Percentiles rank a stretch among this genome's conserved stretches.
These are phyloP conservation scores for Laterallus jamaicensis DNA, from an alignment of 2,113 vertebrate genomes.

Conservation along the genomic window DNA sequence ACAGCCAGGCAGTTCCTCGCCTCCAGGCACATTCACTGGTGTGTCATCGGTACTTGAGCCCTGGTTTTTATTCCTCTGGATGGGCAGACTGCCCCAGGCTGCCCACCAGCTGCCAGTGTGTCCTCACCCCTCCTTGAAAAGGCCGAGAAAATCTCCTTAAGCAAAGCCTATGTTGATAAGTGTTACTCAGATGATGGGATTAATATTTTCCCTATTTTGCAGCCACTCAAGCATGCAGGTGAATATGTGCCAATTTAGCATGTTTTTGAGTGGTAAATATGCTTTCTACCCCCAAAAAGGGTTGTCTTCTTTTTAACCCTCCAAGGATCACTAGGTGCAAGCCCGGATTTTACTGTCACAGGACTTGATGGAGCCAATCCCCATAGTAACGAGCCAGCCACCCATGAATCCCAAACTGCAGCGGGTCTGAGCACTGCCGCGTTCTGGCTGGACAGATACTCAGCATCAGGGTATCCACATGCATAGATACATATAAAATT, in stretches of 20 bases:
- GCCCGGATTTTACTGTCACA: neutral
- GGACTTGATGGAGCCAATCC: neutral
- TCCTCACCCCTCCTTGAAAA: neutral
- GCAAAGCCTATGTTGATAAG: constrained; percentile 38
- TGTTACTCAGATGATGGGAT: constrained; percentile 28
- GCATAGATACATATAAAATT: neutral
- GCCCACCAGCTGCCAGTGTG: neutral
- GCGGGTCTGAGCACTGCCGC: neutral
- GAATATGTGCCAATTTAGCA: constrained; percentile 32
- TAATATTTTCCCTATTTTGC: constrained; percentile 21
- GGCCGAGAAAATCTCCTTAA: constrained; percentile 47
- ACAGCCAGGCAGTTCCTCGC: neutral
- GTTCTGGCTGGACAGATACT: neutral
- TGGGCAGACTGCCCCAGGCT: neutral
- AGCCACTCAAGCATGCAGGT: neutral
- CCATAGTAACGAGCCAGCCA: constrained; percentile 31
- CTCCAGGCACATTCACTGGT: rapidly evolving
- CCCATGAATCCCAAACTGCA: constrained; percentile 1
- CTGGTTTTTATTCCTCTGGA: neutral
- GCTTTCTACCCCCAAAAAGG: neutral
- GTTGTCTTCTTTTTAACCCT: constrained; percentile 45
- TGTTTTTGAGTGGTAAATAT: neutral
- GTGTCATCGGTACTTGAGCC: neutral
- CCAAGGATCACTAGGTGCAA: neutral
- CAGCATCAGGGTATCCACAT: neutral